Evolutionary conservation across 2,797 vertebrate species (phyloP).

Genomic region (Halcyon chelicuti): DNA sequence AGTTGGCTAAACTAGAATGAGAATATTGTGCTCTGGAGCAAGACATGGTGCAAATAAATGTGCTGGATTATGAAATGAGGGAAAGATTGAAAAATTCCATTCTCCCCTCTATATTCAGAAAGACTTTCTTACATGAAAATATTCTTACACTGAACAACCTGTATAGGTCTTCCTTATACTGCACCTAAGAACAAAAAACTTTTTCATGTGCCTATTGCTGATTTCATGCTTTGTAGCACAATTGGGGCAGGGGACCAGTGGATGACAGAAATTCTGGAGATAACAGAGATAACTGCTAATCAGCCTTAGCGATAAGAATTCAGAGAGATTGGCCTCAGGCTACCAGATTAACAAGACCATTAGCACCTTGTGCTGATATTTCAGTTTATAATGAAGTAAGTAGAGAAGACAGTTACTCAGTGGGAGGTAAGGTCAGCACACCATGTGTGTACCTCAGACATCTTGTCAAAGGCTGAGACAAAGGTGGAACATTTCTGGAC

Average conservation of each 20-base stretch:
- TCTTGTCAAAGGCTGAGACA: neutral
- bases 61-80: neutral
- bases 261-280: neutral
- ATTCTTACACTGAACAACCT: neutral
- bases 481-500: neutral
- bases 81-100: neutral
- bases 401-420: neutral
- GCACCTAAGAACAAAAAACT: neutral
- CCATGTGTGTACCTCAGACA: accelerated
- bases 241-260: neutral
- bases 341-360: neutral
- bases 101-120: neutral
- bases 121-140: neutral
- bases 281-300: neutral
- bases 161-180: neutral
- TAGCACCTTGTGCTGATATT: neutral
- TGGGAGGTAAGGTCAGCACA: neutral
- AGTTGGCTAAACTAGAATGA: neutral
- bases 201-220: neutral
- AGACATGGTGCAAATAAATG: neutral
- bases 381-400: neutral
- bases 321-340: neutral
- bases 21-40: neutral
- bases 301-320: neutral
- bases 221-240: neutral